Conservation (phyloP, 37 sponge, comb jelly and placozoan genomes). For the Cladorhizidae sp. region DNA sequence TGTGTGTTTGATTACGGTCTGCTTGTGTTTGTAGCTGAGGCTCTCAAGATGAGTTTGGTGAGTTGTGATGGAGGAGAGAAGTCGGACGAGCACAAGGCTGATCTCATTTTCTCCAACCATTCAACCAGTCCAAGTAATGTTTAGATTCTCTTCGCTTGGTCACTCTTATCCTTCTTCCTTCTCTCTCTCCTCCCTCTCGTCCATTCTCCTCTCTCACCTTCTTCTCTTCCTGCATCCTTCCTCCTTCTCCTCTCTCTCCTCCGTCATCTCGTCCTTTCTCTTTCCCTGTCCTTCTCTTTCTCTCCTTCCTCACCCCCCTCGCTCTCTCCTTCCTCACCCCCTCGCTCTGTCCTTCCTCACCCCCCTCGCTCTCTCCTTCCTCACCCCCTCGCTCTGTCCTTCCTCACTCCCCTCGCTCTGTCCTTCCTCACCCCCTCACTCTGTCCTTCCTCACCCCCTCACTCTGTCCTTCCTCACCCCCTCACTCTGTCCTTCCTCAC, state of each 20-base stretch:
- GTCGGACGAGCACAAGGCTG: conserved; percentile 25
- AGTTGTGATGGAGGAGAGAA: conserved; percentile 49
- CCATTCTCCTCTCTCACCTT: not conserved
- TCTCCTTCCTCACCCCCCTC: too few relatives aligned
- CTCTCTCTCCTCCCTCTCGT: not conserved
- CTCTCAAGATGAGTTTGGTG: conserved; percentile 37
- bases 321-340: too few relatives aligned
- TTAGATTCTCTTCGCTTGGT: not conserved
- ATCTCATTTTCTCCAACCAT: conserved; percentile 20
- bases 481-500: not conserved
- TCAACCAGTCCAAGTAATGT: not conserved
- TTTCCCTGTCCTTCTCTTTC: not conserved
- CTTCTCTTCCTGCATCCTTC: not conserved
- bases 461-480: too few relatives aligned
- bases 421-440: not conserved
- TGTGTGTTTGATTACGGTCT: too few relatives aligned
- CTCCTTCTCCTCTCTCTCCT: not conserved
- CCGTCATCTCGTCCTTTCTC: too few relatives aligned
- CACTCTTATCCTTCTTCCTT: not conserved
- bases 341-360: not conserved
- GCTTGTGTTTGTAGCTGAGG: conserved; percentile 41
- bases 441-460: too few relatives aligned
- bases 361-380: too few relatives aligned
- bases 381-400: too few relatives aligned
- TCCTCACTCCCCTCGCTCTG: not conserved